Conservation (phyloP, 2,113 vertebrate genomes). For the Tricholaema leucomelas region DNA sequence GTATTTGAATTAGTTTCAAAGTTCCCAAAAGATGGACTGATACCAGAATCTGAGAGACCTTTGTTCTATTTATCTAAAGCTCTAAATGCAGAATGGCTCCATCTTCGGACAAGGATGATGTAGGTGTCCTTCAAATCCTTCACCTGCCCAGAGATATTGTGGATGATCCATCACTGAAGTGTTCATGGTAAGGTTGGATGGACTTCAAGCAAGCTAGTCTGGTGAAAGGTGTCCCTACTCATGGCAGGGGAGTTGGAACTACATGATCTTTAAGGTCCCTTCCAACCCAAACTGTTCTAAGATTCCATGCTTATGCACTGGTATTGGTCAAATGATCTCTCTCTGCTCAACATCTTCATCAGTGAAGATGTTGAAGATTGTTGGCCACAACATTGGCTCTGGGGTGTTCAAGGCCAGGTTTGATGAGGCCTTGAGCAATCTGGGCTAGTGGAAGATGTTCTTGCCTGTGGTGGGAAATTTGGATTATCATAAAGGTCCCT, state of each 20-base stretch:
- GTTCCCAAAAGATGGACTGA: rapidly evolving
- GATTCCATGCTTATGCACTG: neutral
- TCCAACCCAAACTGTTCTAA: neutral
- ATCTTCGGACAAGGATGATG: no score
- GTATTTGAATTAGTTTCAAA: neutral
- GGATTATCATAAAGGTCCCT: no score
- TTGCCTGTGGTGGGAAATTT: no score
- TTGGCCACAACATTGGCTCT: no score
- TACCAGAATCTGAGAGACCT: neutral
- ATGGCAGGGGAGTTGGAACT: neutral
- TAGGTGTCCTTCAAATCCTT: no score
- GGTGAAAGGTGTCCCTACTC: neutral
- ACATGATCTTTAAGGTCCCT: neutral
- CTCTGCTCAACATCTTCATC: neutral
- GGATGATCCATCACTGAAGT: neutral
- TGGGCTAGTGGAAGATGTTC: no score
- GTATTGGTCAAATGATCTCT: neutral
- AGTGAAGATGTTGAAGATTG: no score
- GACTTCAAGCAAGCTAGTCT: neutral
- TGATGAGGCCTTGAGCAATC: no score
- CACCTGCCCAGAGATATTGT: neutral
- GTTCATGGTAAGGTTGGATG: neutral
- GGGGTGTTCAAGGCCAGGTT: no score
- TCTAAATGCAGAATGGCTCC: no score
- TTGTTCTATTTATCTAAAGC: rapidly evolving